Conservation (phyloP, 2,113 vertebrate genomes). For the Hassar affinis region DNA sequence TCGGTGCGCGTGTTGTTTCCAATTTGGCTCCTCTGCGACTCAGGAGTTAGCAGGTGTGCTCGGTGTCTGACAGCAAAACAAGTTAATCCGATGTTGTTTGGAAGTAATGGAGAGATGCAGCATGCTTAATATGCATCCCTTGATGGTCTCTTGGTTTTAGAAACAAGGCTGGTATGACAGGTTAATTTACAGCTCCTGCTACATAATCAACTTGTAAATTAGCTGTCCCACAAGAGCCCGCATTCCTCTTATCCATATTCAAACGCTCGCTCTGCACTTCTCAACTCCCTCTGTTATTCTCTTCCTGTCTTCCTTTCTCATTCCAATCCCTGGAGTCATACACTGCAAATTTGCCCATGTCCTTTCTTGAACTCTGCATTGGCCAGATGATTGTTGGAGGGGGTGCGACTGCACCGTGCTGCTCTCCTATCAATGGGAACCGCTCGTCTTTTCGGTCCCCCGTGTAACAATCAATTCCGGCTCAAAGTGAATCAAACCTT, state of each 20-base stretch:
- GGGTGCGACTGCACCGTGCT: not conserved
- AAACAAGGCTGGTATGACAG: constrained; percentile 48
- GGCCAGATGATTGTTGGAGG: constrained; percentile 35
- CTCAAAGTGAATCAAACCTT: constrained; percentile 56
- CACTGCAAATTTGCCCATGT: constrained; percentile 26
- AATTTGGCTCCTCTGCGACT: not conserved
- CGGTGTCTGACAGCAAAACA: constrained; percentile 23
- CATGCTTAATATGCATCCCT: constrained; percentile 24
- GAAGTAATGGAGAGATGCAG: constrained; percentile 16
- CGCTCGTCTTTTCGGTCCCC: constrained; percentile 27
- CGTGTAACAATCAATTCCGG: constrained; percentile 58
- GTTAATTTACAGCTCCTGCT: constrained; percentile 64
- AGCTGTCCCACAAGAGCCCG: constrained; percentile 55
- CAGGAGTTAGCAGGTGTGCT: constrained; percentile 21
- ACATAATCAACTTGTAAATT: constrained; percentile 58
- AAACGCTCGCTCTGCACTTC: not conserved
- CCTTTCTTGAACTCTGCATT: not conserved
- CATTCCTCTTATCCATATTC: constrained; percentile 44
- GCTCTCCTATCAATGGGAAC: constrained; percentile 4
- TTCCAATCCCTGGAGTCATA: constrained; percentile 3
- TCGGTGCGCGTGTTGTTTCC: not conserved
- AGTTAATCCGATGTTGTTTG: constrained; percentile 24
- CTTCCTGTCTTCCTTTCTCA: constrained; percentile 47
- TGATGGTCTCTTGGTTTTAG: constrained; percentile 34
- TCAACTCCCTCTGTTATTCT: constrained; percentile 52